These are phyloP conservation scores for Eurystomus gularis DNA, from an alignment of 2,113 vertebrate species.

Conservation along the genomic window DNA sequence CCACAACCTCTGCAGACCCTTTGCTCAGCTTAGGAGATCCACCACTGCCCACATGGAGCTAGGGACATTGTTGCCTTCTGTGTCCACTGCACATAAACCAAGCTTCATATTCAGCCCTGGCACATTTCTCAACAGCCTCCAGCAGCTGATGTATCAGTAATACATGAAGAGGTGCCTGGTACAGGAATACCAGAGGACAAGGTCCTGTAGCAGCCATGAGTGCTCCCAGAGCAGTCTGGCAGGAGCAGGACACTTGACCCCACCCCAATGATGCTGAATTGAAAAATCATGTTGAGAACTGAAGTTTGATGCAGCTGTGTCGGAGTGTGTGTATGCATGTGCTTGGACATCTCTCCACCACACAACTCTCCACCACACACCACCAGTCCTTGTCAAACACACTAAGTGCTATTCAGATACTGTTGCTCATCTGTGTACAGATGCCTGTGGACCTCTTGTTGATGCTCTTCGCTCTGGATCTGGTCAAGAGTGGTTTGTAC, in stretches of 20 bases:
- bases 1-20: background rate
- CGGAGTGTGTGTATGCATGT: fast-evolving
- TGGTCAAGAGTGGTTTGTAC: background rate
- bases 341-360: background rate
- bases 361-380: background rate
- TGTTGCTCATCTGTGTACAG: background rate
- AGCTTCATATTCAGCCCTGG: background rate
- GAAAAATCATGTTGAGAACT: background rate
- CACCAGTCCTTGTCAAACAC: background rate
- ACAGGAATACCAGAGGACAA: background rate
- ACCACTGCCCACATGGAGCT: fast-evolving
- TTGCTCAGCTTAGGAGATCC: background rate
- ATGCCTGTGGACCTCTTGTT: background rate
- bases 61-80: background rate
- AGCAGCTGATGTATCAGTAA: background rate
- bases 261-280: background rate
- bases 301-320: background rate
- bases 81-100: background rate
- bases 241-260: background rate
- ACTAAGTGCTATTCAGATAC: background rate
- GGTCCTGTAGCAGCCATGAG: background rate
- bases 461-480: background rate
- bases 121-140: background rate
- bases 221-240: background rate
- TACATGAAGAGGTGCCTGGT: background rate